phyloP scores from a whole-genome alignment of 2,797 vertebrate species.

The Psittacula derbiana region DNA sequence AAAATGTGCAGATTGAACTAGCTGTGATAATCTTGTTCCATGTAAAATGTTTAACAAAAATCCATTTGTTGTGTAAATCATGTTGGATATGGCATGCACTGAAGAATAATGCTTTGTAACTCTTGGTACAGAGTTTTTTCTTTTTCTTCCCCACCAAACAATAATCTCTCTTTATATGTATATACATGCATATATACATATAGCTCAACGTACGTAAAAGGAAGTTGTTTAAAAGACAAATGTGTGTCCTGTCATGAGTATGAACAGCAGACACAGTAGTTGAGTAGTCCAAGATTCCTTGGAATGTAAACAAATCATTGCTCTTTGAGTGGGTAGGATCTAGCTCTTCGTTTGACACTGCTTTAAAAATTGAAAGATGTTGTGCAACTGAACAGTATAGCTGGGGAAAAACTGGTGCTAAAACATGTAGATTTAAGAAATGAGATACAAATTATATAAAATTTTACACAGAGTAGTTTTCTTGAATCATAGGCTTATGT shows the following conservation, averaged over 20 bases:
- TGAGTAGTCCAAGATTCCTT: conserved; percentile 65
- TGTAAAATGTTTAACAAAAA: conserved; percentile 55
- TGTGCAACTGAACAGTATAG: not conserved
- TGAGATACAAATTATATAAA: not conserved
- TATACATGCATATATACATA: not conserved
- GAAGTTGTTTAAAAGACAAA: conserved; percentile 77
- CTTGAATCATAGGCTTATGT: not conserved
- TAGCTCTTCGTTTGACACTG: conserved; percentile 55
- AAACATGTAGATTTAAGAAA: not conserved
- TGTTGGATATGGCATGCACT: conserved; percentile 8
- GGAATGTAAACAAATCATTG: conserved; percentile 73
- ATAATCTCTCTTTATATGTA: conserved; percentile 18
- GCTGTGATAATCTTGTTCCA: conserved; percentile 24
- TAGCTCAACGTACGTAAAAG: conserved; percentile 68
- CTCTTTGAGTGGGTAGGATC: conserved; percentile 51
- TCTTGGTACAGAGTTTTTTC: conserved; percentile 10
- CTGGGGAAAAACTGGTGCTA: not conserved
- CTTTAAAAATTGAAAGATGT: conserved; percentile 37
- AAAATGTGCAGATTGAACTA: not conserved
- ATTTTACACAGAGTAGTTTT: not conserved
- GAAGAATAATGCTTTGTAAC: conserved; percentile 33
- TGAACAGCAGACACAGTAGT: conserved; percentile 70
- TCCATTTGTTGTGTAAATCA: conserved; percentile 58
- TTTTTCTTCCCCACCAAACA: not conserved
- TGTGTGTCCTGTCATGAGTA: conserved; percentile 72